These are phyloP conservation scores for Rhinogobio ventralis DNA, from an alignment of 2,797 vertebrate species.

Conservation along the genomic window DNA sequence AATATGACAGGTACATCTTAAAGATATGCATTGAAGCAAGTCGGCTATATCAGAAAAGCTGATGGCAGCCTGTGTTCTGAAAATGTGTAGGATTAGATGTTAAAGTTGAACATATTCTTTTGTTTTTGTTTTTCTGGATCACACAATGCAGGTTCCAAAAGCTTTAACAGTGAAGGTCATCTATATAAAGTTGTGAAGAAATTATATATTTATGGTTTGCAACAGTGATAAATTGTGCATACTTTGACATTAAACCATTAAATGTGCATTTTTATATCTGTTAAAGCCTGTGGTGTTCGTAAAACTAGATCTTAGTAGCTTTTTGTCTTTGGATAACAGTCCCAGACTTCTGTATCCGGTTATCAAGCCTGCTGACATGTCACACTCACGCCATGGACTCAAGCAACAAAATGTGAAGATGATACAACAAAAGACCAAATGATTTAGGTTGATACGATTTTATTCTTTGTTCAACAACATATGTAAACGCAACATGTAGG, in stretches of 20 bases:
- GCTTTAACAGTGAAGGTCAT: not conserved
- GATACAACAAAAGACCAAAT: constrained; percentile 70
- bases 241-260: constrained; percentile 20
- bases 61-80: not conserved
- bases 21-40: constrained; percentile 5
- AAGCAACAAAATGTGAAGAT: constrained; percentile 61
- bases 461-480: constrained; percentile 68
- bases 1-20: not conserved
- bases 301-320: not conserved
- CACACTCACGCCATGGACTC: constrained; percentile 58
- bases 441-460: constrained; percentile 76
- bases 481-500: constrained; percentile 41
- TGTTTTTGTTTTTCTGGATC: not conserved
- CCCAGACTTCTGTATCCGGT: not conserved
- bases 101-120: not conserved
- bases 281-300: not conserved
- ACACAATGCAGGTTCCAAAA: not conserved
- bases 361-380: constrained; percentile 23
- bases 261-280: not conserved
- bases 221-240: not conserved
- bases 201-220: not conserved
- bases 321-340: constrained; percentile 14
- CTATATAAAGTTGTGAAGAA: not conserved
- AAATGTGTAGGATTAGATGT: constrained; percentile 4
- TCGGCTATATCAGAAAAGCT: not conserved